phyloP scores from a whole-genome alignment of 2,113 vertebrate species.

The Hydropotes inermis region DNA sequence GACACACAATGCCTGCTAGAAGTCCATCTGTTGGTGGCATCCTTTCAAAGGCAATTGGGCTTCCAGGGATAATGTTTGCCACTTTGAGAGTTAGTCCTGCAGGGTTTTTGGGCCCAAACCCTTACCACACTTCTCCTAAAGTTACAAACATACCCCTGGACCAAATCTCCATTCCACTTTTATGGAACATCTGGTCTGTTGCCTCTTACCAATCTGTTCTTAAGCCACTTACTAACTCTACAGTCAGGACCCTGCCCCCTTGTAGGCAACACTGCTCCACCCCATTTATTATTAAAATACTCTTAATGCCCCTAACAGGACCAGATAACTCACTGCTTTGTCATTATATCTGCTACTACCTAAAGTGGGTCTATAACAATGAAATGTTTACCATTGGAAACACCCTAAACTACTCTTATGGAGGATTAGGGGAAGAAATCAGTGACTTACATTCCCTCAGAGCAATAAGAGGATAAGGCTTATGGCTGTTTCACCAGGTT shows the following conservation, averaged over 20 bases:
- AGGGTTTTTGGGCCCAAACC: not conserved
- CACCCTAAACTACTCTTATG: not conserved
- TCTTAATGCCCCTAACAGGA: not conserved
- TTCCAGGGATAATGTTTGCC: not conserved
- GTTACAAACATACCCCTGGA: not conserved
- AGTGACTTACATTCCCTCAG: not conserved
- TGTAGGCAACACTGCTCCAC: not conserved
- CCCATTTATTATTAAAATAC: not conserved
- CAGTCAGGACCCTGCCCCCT: not conserved
- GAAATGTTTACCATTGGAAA: not conserved
- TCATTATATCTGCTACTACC: not conserved
- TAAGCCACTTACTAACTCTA: not conserved
- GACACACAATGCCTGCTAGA: not conserved
- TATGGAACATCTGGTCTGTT: not conserved
- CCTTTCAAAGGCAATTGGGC: not conserved
- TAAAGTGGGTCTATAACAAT: not conserved
- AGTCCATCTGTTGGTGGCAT: not conserved
- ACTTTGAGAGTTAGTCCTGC: not conserved
- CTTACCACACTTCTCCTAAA: not conserved
- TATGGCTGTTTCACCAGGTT: not conserved
- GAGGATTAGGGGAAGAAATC: not conserved
- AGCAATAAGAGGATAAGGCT: not conserved
- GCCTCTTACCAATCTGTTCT: not conserved
- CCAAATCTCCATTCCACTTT: not conserved
- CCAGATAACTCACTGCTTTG: not conserved